These are phyloP conservation scores for Philereme transversata DNA, from an alignment of 2,888 invertebrate genomes.

Conservation along the genomic window DNA sequence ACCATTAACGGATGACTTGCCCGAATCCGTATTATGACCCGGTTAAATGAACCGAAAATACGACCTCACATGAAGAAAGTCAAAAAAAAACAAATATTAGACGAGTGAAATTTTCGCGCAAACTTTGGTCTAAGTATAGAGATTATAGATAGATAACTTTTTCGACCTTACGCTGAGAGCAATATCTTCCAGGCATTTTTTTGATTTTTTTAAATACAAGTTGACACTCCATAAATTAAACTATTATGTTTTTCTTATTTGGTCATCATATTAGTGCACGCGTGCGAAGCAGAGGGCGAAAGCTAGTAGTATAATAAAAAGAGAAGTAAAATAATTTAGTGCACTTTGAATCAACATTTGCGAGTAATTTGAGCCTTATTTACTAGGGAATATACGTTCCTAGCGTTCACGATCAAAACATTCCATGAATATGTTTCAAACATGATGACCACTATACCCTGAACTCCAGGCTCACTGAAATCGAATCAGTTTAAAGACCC, in stretches of 20 bases:
- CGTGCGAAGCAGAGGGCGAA: too few relatives aligned
- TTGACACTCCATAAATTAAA: too few relatives aligned
- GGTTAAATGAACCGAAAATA: slow-evolving; percentile 27
- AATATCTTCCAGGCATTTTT: too few relatives aligned
- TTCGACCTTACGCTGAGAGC: too few relatives aligned
- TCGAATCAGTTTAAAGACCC: not conserved
- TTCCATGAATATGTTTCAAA: slow-evolving; percentile 18
- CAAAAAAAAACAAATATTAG: slow-evolving; percentile 12
- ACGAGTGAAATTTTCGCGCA: not conserved
- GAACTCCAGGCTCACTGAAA: not conserved
- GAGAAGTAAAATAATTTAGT: too few relatives aligned
- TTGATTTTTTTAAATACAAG: too few relatives aligned
- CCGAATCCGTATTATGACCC: slow-evolving; percentile 17
- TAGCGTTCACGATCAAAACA: slow-evolving; percentile 6
- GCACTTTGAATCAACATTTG: too few relatives aligned
- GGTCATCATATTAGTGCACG: too few relatives aligned
- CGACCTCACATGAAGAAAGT: slow-evolving; percentile 14
- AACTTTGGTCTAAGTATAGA: not conserved
- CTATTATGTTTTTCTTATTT: too few relatives aligned
- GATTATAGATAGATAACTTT: too few relatives aligned
- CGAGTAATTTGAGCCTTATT: too few relatives aligned
- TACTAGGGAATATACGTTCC: not conserved
- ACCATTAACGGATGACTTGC: slow-evolving; percentile 36
- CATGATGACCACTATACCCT: not conserved
- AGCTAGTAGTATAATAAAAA: too few relatives aligned